These are phyloP conservation scores for Drosophila serrata DNA, from an alignment of 1,140 invertebrate species.

Conservation along the genomic window DNA sequence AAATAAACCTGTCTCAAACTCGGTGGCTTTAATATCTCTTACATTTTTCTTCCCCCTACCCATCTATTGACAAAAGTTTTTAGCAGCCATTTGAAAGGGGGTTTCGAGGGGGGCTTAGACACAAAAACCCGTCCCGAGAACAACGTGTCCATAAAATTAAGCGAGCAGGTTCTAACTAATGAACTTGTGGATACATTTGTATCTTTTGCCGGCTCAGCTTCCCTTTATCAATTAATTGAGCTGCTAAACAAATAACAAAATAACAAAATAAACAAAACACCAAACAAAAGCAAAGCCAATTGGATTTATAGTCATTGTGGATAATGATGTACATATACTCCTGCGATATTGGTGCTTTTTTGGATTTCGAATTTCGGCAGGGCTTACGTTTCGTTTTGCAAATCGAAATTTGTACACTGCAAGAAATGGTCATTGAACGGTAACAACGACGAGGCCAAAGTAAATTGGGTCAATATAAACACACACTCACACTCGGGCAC, in stretches of 20 bases:
- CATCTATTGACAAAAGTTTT: slow-evolving; percentile 64
- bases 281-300: slow-evolving; percentile 16
- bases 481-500: slow-evolving; percentile 1
- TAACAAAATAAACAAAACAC: slow-evolving; percentile 4
- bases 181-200: slow-evolving; percentile 28
- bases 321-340: slow-evolving; percentile 20
- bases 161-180: slow-evolving; percentile 37
- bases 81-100: slow-evolving; percentile 26
- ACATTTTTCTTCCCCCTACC: slow-evolving; percentile 1
- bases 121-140: slow-evolving; percentile 39
- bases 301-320: slow-evolving; percentile 21
- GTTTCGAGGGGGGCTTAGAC: neutral
- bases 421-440: slow-evolving; percentile 51
- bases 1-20: slow-evolving; percentile 13
- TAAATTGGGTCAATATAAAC: slow-evolving; percentile 62
- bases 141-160: slow-evolving; percentile 48
- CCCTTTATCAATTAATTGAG: slow-evolving; percentile 48
- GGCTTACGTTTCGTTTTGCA: slow-evolving; percentile 16
- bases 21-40: slow-evolving; percentile 14
- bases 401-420: slow-evolving; percentile 43
- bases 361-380: neutral
- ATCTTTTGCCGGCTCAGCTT: slow-evolving; percentile 15
- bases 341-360: neutral
- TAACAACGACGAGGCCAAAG: slow-evolving; percentile 45
- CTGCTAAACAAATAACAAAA: slow-evolving; percentile 22